Evolutionary conservation across 2,797 vertebrate genomes (phyloP).

Genomic region (Pteronotus mesoamericanus): DNA sequence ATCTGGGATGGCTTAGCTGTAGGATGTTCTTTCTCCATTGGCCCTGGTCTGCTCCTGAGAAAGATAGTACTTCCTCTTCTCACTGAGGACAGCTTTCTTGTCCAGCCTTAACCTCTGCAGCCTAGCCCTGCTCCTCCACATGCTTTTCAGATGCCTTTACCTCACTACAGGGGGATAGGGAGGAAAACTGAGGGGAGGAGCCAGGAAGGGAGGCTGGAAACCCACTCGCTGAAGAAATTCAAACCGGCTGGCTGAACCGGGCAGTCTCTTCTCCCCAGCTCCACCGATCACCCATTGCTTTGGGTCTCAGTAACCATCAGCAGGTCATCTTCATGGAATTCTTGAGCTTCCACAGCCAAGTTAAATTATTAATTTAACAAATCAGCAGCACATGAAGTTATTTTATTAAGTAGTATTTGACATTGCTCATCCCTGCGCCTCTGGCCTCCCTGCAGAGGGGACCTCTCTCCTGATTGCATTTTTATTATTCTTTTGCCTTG

Average conservation of each 20-base stretch:
- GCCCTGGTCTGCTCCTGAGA: not conserved
- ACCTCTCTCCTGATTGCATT: not conserved
- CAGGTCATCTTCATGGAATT: not conserved
- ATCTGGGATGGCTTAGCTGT: not conserved
- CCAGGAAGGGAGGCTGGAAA: not conserved
- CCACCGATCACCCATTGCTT: not conserved
- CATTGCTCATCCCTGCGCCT: fast-evolving
- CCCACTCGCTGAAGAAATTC: not conserved
- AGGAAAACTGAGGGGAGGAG: not conserved
- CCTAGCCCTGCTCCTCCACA: not conserved
- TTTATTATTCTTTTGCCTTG: not conserved
- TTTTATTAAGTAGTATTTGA: not conserved
- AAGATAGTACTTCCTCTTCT: not conserved
- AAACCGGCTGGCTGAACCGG: not conserved
- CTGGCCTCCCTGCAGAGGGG: not conserved
- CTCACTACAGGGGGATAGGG: not conserved
- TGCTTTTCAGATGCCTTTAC: not conserved
- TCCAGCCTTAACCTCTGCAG: not conserved
- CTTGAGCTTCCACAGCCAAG: not conserved
- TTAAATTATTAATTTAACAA: not conserved
- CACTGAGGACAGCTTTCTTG: not conserved
- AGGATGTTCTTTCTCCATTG: not conserved
- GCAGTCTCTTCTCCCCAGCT: fast-evolving
- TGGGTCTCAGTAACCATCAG: not conserved
- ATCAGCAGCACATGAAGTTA: not conserved